Evolutionary conservation across 2,113 vertebrate species (phyloP).

Genomic region (Spea multiplicata): DNA sequence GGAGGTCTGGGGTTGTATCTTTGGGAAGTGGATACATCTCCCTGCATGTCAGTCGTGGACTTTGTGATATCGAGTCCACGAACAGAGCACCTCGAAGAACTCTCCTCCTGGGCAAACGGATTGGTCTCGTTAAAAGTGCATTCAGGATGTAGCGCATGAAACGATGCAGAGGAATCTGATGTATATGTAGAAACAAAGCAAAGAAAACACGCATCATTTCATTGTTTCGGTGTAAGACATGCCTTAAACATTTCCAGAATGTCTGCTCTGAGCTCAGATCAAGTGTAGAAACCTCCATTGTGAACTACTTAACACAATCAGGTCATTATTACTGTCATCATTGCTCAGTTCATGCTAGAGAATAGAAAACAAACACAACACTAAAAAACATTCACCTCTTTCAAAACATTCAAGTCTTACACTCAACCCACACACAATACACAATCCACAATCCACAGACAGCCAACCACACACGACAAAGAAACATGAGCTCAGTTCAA

Average conservation of each 20-base stretch:
- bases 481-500: conserved; percentile 15
- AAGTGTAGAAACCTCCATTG: conserved; percentile 87
- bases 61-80: neutral
- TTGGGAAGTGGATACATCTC: neutral
- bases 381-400: neutral
- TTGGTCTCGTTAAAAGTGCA: conserved; percentile 58
- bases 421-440: neutral
- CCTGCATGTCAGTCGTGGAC: neutral
- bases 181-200: neutral
- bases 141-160: conserved; percentile 67
- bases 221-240: neutral
- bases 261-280: conserved; percentile 83
- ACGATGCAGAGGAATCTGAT: conserved; percentile 64
- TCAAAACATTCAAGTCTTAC: neutral
- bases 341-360: conserved; percentile 62
- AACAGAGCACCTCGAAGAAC: neutral
- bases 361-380: neutral
- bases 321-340: conserved; percentile 70
- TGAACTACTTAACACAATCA: conserved; percentile 56
- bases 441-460: neutral
- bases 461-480: neutral
- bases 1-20: neutral
- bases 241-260: neutral
- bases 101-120: conserved; percentile 38
- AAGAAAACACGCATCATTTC: neutral